Evolutionary conservation across 2,113 vertebrate genomes (phyloP).

Genomic region (Phalacrocorax pelagicus): DNA sequence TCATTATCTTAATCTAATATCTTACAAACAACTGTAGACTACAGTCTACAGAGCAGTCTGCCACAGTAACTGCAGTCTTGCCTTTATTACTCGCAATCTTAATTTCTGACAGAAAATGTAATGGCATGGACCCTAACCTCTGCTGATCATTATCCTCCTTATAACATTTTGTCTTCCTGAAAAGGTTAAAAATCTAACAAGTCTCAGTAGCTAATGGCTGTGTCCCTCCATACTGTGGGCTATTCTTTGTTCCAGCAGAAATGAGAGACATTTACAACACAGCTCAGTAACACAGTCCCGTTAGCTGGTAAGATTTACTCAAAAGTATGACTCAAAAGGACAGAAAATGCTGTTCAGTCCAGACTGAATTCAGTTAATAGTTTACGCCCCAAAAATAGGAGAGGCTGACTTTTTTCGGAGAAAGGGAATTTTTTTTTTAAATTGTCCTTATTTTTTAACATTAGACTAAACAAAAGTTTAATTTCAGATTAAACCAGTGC

Average conservation of each 20-base stretch:
- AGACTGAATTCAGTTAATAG: constrained; percentile 13
- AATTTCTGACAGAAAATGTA: constrained; percentile 11
- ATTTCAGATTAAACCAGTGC: constrained; percentile 25
- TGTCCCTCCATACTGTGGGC: not conserved
- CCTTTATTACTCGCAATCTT: constrained; percentile 5
- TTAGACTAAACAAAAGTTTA: constrained; percentile 38
- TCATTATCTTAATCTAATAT: constrained; percentile 48
- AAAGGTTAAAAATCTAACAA: constrained; percentile 38
- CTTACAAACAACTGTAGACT: constrained; percentile 22
- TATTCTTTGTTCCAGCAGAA: not conserved
- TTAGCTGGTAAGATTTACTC: constrained; percentile 10
- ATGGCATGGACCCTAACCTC: not conserved
- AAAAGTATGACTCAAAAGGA: not conserved
- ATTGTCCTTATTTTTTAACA: not conserved
- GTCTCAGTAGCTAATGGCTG: not conserved
- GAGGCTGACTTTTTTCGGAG: not conserved
- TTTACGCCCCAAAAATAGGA: not conserved
- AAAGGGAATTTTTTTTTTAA: not conserved
- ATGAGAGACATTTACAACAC: not conserved
- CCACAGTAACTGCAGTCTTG: constrained; percentile 2
- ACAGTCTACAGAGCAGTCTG: constrained; percentile 47
- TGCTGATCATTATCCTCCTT: constrained; percentile 1
- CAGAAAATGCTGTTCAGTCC: not conserved
- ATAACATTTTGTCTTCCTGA: constrained; percentile 17
- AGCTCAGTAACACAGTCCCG: not conserved